Evolutionary conservation across 2,888 invertebrate genomes (phyloP).

Genomic region (Drosophila longiperda): DNA sequence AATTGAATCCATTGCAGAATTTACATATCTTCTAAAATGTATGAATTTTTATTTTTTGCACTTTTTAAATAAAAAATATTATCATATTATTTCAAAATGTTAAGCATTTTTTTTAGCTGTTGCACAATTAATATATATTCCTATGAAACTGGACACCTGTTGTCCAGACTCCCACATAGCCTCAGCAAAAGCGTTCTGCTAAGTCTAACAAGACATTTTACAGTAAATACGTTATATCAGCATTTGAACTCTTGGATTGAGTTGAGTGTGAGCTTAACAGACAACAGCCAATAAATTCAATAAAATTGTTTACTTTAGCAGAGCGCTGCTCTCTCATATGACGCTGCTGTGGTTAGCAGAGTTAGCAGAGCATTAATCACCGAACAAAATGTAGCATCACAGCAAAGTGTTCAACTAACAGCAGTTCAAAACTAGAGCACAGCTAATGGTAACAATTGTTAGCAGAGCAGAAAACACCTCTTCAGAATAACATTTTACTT

Average conservation of each 20-base stretch:
- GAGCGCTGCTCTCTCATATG: background rate
- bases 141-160: slow-evolving; percentile 27
- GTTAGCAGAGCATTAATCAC: background rate
- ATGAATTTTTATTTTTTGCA: background rate
- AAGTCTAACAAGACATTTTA: slow-evolving; percentile 1
- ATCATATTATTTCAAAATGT: background rate
- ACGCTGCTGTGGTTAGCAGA: background rate
- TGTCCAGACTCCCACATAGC: slow-evolving; percentile 8
- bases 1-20: background rate
- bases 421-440: background rate
- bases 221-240: background rate
- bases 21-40: background rate
- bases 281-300: background rate
- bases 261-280: background rate
- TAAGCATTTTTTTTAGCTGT: too few species aligned
- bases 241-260: background rate
- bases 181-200: background rate
- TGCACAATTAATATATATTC: background rate
- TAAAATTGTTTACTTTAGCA: background rate
- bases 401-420: background rate
- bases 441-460: background rate
- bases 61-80: background rate
- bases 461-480: slow-evolving; percentile 7
- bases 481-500: background rate
- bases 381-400: background rate